Percentiles rank a stretch among this genome's conserved stretches.
phyloP scores from a whole-genome alignment of 2,888 invertebrate species.

The Ramazzottius varieornatus region DNA sequence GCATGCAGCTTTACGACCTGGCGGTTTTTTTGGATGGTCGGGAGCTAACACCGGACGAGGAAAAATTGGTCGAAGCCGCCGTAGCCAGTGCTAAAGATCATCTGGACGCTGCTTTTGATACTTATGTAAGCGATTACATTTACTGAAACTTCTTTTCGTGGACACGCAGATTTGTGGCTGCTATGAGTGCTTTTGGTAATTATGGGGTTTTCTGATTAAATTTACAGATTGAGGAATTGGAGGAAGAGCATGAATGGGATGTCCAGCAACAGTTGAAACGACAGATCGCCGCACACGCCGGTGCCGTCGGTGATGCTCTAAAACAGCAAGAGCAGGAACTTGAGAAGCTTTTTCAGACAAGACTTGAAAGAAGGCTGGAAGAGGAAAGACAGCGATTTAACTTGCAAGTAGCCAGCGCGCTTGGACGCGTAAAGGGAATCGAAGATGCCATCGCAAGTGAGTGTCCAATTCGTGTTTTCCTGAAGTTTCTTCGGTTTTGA shows the following conservation, averaged over 20 bases:
- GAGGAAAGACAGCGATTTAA: constrained; percentile 41
- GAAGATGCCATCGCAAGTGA: constrained; percentile 45
- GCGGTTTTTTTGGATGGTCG: neutral
- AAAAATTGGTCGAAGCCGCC: neutral
- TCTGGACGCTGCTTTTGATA: neutral
- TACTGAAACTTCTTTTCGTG: neutral
- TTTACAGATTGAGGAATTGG: constrained; percentile 8
- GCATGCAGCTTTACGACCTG: neutral
- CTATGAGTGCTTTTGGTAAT: too few species aligned
- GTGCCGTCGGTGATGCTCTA: constrained; percentile 27
- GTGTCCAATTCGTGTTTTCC: too few species aligned
- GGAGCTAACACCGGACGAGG: neutral
- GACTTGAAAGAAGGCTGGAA: constrained; percentile 16
- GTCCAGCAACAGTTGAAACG: constrained; percentile 49
- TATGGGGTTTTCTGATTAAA: neutral
- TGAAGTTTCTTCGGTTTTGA: too few species aligned
- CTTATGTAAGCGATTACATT: neutral
- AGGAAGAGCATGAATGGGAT: constrained; percentile 31
- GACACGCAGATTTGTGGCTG: neutral
- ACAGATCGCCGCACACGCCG: constrained; percentile 58
- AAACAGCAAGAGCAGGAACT: constrained; percentile 17
- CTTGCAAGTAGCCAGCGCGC: constrained; percentile 40
- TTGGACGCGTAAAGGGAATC: constrained; percentile 46
- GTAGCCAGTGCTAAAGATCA: neutral
- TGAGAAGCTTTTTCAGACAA: constrained; percentile 11